A percentile compares a stretch with the other conserved stretches of the same genome.
These are phyloP conservation scores for Piaya cayana DNA, from an alignment of 2,113 vertebrate genomes.

Conservation along the genomic window DNA sequence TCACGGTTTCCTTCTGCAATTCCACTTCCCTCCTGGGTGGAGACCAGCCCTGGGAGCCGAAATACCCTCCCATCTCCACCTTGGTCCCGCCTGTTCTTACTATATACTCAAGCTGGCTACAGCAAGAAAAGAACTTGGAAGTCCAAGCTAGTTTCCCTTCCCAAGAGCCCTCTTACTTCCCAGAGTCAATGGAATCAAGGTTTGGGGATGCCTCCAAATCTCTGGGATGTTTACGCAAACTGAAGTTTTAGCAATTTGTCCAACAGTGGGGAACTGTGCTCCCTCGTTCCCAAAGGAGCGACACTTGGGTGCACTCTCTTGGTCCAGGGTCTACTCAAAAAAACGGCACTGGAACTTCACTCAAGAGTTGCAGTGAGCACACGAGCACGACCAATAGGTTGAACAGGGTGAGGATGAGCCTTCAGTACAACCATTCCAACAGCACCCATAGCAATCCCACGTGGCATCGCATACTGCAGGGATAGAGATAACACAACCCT, in stretches of 20 bases:
- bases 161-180: background rate
- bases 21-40: background rate
- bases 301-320: background rate
- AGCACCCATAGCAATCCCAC: background rate
- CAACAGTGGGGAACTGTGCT: background rate
- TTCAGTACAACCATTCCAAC: background rate
- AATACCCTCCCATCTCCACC: background rate
- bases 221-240: background rate
- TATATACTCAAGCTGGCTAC: background rate
- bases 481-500: background rate
- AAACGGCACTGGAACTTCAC: background rate
- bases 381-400: background rate
- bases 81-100: background rate
- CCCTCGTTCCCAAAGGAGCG: background rate
- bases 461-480: background rate
- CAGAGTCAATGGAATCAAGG: background rate
- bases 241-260: conserved; percentile 19
- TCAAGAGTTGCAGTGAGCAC: background rate
- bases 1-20: background rate
- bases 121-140: background rate
- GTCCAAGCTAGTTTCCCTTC: background rate
- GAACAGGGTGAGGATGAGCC: accelerated
- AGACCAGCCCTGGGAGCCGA: background rate
- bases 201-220: background rate
- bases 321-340: background rate